A percentile compares a stretch with the other conserved stretches of the same genome.
phyloP scores from a whole-genome alignment of 2,113 vertebrate species.

The Daubentonia madagascariensis region DNA sequence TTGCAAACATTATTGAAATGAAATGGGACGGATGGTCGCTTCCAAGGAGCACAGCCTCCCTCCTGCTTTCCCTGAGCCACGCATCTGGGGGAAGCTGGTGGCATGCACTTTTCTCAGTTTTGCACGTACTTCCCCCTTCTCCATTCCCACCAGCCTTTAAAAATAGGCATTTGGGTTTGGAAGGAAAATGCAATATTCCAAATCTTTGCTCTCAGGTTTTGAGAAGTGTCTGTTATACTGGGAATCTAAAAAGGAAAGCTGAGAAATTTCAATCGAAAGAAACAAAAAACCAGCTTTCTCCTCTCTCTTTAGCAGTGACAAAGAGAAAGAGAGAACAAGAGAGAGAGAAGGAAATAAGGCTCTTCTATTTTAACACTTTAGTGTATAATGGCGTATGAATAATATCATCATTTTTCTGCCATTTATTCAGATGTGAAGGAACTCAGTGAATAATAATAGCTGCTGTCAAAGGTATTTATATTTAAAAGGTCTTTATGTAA shows the following conservation, averaged over 20 bases:
- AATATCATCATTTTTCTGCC: conserved; percentile 82
- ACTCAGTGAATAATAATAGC: conserved; percentile 84
- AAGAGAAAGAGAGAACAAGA: conserved; percentile 59
- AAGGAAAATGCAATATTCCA: conserved; percentile 44
- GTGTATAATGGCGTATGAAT: conserved; percentile 81
- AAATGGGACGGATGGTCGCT: conserved; percentile 69
- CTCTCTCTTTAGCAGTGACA: conserved; percentile 69
- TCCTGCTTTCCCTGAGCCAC: conserved; percentile 71
- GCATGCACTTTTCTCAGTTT: not conserved
- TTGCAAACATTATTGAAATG: conserved; percentile 74
- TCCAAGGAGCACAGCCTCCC: conserved; percentile 67
- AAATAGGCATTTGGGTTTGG: conserved; percentile 19
- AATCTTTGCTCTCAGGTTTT: conserved; percentile 61
- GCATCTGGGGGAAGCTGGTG: conserved; percentile 49
- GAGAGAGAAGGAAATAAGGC: not conserved
- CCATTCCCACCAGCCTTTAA: not conserved
- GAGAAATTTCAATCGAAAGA: conserved; percentile 71
- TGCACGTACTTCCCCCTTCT: conserved; percentile 32
- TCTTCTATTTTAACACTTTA: conserved; percentile 82
- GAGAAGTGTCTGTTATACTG: conserved; percentile 64
- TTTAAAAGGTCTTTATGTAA: conserved; percentile 87
- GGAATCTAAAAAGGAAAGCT: conserved; percentile 70
- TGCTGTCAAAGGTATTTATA: conserved; percentile 87
- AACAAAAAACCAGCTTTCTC: conserved; percentile 53
- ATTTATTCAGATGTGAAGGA: conserved; percentile 83